These are phyloP conservation scores for Smittia aterrima DNA, from an alignment of 2,888 invertebrate species.

Conservation along the genomic window DNA sequence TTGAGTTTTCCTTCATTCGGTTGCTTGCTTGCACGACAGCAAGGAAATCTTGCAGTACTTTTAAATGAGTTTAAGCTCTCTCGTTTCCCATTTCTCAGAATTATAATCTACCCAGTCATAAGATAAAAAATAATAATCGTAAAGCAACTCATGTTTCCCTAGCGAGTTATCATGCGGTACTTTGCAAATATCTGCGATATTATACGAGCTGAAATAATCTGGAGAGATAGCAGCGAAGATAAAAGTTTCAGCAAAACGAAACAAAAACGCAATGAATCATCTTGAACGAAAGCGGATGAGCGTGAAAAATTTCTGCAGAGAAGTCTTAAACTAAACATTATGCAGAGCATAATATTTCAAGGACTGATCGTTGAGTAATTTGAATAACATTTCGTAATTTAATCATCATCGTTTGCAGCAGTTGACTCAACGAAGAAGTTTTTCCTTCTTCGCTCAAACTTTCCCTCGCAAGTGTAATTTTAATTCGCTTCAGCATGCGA, in stretches of 20 bases:
- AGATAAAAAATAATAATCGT: slow-evolving; percentile 11
- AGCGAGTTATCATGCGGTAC: slow-evolving; percentile 26
- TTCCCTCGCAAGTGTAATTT: not conserved
- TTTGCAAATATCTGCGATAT: slow-evolving; percentile 10
- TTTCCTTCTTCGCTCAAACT: too few species aligned
- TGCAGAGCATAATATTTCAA: slow-evolving; percentile 23
- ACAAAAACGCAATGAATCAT: slow-evolving; percentile 20
- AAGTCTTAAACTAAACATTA: slow-evolving; percentile 30
- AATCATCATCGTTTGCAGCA: slow-evolving; percentile 22
- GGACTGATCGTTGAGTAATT: slow-evolving; percentile 33
- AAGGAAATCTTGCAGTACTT: not conserved
- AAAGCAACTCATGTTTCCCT: slow-evolving; percentile 27
- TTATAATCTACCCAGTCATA: not conserved
- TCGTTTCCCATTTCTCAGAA: not conserved
- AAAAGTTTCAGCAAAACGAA: not conserved
- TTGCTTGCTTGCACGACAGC: too few species aligned
- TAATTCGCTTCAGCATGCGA: not conserved
- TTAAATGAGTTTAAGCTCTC: slow-evolving; percentile 8
- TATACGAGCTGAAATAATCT: not conserved
- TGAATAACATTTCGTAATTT: slow-evolving; percentile 34
- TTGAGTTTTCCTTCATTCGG: not conserved
- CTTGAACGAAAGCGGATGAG: not conserved
- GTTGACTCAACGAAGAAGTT: not conserved
- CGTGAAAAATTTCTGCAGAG: slow-evolving; percentile 18
- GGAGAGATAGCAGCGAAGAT: not conserved